Conservation (phyloP, 2,113 vertebrate species). For the Psophia crepitans region DNA sequence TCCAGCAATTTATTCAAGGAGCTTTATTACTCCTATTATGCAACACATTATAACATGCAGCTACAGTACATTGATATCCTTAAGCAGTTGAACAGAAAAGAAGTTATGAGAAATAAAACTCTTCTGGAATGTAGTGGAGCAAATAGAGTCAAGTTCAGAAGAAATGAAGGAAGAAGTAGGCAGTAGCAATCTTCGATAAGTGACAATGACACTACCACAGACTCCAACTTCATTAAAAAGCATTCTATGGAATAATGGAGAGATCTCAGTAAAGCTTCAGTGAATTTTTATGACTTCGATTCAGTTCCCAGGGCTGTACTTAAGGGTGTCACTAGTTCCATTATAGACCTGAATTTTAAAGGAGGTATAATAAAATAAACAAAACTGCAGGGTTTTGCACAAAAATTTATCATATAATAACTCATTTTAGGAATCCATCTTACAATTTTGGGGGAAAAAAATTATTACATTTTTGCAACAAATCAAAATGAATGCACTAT, state of each 20-base stretch:
- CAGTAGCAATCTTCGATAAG: not conserved
- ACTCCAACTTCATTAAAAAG: not conserved
- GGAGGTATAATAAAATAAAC: not conserved
- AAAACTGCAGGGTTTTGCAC: not conserved
- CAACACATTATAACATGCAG: not conserved
- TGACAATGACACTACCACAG: not conserved
- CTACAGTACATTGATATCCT: not conserved
- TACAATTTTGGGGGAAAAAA: fast-evolving
- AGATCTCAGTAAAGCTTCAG: not conserved
- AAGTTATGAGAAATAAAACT: not conserved
- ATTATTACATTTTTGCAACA: not conserved
- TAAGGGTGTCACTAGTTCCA: not conserved
- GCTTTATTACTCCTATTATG: not conserved
- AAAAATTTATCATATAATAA: not conserved
- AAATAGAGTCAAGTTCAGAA: not conserved
- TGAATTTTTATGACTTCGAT: not conserved
- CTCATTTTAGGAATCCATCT: not conserved
- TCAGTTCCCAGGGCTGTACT: not conserved
- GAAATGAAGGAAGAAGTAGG: not conserved
- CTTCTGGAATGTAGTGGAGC: not conserved
- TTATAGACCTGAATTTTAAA: not conserved
- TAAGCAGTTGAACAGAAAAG: not conserved
- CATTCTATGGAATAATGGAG: not conserved
- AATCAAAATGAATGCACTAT: not conserved
- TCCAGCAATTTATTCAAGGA: not conserved